Percentiles rank a stretch among this genome's conserved stretches.
Evolutionary conservation across 2,797 vertebrate species (phyloP).

Genomic region (Tolypeutes matacus): DNA sequence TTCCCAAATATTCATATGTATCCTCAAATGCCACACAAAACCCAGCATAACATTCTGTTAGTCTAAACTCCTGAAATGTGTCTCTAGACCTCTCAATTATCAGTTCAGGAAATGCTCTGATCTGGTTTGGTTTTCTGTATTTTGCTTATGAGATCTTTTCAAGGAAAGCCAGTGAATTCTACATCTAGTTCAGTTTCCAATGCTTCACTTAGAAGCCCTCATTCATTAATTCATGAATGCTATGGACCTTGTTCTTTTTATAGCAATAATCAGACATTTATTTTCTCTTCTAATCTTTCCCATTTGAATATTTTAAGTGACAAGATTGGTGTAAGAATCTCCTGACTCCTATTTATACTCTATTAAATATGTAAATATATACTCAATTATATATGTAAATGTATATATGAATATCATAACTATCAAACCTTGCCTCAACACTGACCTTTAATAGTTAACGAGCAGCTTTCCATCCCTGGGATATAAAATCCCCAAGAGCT

Average conservation of each 20-base stretch:
- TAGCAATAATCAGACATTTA: constrained; percentile 80
- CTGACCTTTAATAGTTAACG: no score
- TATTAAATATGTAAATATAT: constrained; percentile 70
- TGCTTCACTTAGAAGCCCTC: background rate
- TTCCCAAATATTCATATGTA: background rate
- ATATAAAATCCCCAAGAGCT: no score
- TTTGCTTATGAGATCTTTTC: background rate
- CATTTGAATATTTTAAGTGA: constrained; percentile 81
- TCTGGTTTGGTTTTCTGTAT: background rate
- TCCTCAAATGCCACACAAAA: background rate
- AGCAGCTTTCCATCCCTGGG: no score
- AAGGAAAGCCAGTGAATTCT: background rate
- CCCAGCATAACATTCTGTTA: background rate
- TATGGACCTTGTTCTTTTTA: constrained; percentile 72
- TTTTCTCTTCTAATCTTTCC: constrained; percentile 75
- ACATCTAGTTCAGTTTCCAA: constrained; percentile 11
- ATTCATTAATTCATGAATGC: background rate
- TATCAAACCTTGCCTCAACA: no score
- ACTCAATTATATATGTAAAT: background rate
- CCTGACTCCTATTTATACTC: constrained; percentile 85
- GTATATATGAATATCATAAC: background rate
- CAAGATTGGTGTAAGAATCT: constrained; percentile 87
- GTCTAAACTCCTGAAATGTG: background rate
- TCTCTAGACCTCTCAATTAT: background rate
- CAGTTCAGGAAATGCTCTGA: background rate